Evolutionary conservation across 2,797 vertebrate genomes (phyloP), one percentile per base, ranked within the genome.

Genomic region (Poeciliopsis gracilis): DNA sequence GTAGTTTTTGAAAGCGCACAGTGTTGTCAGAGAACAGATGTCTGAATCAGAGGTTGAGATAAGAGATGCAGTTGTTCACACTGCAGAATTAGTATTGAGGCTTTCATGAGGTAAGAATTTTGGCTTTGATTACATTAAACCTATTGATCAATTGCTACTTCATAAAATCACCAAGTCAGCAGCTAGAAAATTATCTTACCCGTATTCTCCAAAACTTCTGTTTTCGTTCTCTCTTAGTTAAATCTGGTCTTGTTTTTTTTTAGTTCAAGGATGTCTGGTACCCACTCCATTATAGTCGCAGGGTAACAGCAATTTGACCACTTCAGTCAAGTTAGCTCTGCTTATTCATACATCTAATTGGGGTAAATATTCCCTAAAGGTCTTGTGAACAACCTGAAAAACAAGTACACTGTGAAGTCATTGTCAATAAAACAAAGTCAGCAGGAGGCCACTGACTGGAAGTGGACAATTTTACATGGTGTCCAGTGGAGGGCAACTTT

Each of bases 21-120:
- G 67, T 78, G 73, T 83, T 41, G 18, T 81, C 79, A 53, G 63
- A 73, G 77, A 88, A 84, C 82, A 89, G 84, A 90, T 45, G 86
- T 84, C 76, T 87, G 49, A 72, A 85, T 86, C 76, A 73, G 84
- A 53, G 73, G 47, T 61, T 74, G 73, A 86, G 81, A 82, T 72
- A 73, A 9, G 33, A 67, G 69, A 77, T 76, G 81, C 11, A 73
- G 83, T 84, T 80, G 80, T 89, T 91, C 78, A 84, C 53, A 75
- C 69, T 23, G 71, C 75, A 4, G 53, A 80, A 72, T 82, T 74
- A 66, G 84, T 81, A 59, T 2, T 4, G 61, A 73, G 63, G 41
- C 63, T 88, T 74, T 86, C 61, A 72, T 75, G 57, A 87, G 79
- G 80, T 77, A 72, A 82, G 73, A 77, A 66, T 72, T 38, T 53